Evolutionary conservation across 2,888 invertebrate species (phyloP).

Genomic region (Philereme transversata): DNA sequence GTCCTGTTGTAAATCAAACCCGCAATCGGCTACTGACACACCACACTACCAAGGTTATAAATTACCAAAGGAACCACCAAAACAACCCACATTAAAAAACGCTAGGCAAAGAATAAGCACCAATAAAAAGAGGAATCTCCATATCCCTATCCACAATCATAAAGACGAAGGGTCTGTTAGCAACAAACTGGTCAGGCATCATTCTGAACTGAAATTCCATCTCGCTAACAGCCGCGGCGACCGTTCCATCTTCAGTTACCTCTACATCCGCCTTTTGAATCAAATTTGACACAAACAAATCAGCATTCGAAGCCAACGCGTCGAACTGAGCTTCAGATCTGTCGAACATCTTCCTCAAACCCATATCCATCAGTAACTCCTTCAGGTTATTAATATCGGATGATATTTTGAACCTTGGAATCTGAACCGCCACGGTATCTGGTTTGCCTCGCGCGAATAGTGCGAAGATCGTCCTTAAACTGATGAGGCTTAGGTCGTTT

Average conservation of each 20-base stretch:
- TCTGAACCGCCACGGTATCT: constrained; percentile 76
- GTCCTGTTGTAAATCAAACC: no score
- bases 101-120: constrained; percentile 69
- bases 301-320: constrained; percentile 50
- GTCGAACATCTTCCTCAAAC: constrained; percentile 64
- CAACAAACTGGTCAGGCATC: constrained; percentile 50
- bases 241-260: constrained; percentile 69
- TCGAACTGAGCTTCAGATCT: constrained; percentile 52
- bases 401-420: constrained; percentile 85
- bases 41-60: no score
- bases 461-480: constrained; percentile 72
- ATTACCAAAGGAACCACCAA: no score
- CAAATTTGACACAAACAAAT: constrained; percentile 59
- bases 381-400: constrained; percentile 77
- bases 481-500: constrained; percentile 70
- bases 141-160: constrained; percentile 66
- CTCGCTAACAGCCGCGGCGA: constrained; percentile 53
- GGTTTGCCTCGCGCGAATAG: constrained; percentile 61
- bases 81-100: no score
- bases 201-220: constrained; percentile 49
- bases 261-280: constrained; percentile 72
- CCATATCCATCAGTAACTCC: constrained; percentile 71
- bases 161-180: constrained; percentile 68
- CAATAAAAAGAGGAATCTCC: constrained; percentile 63
- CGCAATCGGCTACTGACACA: no score